Percentiles rank a stretch among this genome's conserved stretches.
These are phyloP conservation scores for Limenitis camilla DNA, from an alignment of 2,888 invertebrate species.

Conservation along the genomic window DNA sequence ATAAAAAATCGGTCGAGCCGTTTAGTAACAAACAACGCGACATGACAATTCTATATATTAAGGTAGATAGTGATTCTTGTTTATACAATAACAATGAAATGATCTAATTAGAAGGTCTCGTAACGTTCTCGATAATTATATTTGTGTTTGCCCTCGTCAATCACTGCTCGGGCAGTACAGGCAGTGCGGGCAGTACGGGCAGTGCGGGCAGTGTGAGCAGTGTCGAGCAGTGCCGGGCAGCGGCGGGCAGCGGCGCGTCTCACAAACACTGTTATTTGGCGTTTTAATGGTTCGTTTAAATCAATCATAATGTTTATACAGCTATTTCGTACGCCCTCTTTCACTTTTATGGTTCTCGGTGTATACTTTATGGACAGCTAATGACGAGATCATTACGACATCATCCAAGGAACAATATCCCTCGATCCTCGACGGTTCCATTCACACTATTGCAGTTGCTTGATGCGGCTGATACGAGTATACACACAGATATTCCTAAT, in stretches of 20 bases:
- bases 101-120: no score
- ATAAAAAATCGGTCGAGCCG: no score
- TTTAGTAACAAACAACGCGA: no score
- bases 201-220: background rate
- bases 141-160: no score
- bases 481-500: no score
- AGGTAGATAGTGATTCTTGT: no score
- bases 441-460: background rate
- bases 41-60: no score
- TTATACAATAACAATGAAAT: no score
- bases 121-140: no score
- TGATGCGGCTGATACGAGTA: no score
- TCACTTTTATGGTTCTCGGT: background rate
- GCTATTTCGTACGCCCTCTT: slow-evolving; percentile 5
- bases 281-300: slow-evolving; percentile 7
- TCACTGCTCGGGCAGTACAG: no score
- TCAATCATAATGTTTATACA: slow-evolving; percentile 9
- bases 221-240: background rate
- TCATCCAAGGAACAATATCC: background rate
- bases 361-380: background rate
- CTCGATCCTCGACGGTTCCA: background rate
- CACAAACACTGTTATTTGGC: slow-evolving; percentile 1
- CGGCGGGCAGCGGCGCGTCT: background rate
- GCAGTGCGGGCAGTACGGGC: background rate
- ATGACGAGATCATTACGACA: background rate